These are phyloP conservation scores for Drosophila borealis DNA, from an alignment of 2,888 invertebrate genomes.

Conservation along the genomic window DNA sequence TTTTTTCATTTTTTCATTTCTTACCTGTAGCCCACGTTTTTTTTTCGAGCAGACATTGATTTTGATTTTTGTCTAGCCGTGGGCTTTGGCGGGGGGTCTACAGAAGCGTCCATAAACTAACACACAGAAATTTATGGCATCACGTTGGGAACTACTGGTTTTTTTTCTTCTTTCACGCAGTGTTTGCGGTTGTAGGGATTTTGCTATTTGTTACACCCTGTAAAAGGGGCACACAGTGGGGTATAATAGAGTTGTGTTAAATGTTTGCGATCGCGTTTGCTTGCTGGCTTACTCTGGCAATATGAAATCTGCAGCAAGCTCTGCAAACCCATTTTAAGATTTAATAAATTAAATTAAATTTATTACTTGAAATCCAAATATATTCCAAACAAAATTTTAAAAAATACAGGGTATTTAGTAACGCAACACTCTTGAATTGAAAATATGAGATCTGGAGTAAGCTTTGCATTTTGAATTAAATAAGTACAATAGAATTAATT, in stretches of 20 bases:
- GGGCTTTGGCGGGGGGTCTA: constrained; percentile 21
- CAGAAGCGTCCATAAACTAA: constrained; percentile 21
- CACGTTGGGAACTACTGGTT: constrained; percentile 66
- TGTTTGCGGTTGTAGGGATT: constrained; percentile 5
- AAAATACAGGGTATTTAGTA: no score
- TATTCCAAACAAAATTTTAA: no score
- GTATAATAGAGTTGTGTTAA: not conserved
- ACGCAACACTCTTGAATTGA: no score
- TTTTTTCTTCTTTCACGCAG: constrained; percentile 28
- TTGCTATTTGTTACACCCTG: constrained; percentile 21
- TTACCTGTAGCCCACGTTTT: constrained; percentile 19
- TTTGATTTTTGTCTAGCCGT: constrained; percentile 49
- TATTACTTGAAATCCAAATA: no score
- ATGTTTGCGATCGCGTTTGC: no score
- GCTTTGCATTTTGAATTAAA: no score
- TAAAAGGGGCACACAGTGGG: not conserved
- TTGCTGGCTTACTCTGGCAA: no score
- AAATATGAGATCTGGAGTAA: no score
- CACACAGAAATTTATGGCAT: constrained; percentile 54
- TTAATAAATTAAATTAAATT: no score
- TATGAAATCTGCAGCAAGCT: no score
- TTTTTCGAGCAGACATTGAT: constrained; percentile 37
- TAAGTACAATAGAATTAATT: no score
- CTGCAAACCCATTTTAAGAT: no score
- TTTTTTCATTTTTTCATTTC: not conserved